Evolutionary conservation across 2,113 vertebrate genomes (phyloP), one percentile per base, ranked within the genome.

Genomic region (Labeo rohita): DNA sequence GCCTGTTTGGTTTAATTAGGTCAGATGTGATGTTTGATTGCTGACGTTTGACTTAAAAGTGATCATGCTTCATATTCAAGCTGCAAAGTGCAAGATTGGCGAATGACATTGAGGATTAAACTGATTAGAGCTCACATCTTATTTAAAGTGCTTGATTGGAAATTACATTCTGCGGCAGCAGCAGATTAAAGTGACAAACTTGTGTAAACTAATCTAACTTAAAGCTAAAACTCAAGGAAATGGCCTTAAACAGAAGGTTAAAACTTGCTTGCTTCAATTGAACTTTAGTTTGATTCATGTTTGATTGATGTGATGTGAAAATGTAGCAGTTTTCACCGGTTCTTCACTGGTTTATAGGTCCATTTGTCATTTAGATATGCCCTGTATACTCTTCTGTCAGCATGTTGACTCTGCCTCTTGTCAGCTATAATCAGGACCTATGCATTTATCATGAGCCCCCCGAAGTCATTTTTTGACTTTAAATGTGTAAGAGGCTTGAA

Each of bases 401-500:
- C 15, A 4, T 43, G 66, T 18, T 6, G 89, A 34, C 63, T 65
- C 63, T 28, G 5, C 23, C 23, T 15, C 65, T 66, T 36, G 13
- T 18, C 15, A 70, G 66, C 34, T 70, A 36, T 36, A 39, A 70
- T 18, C 36, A 15, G 63, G 28, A 66, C 43, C 54, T 49, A 68
- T 78, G 43, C 16, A 82, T 47, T 80, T 84, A 73, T 84, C 87
- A 87, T 86, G 84, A 76, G 83, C 28, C 66, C 86, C 86, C 54
- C 15, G 16, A 82, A 88, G 83, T 80, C 80, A 87, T 90, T 89
- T 89, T 92, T 92, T 90, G 87, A 86, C 77, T 16, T 75, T 86
- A 63, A 56, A 43, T 65, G 73, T 66, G 85, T 86, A 72, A 49
- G 54, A 70, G 87, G 86, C 82, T 66, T 63, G 73, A 87, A 88